Conservation (phyloP, 2,797 vertebrate species). For the Enteromius argenteus region DNA sequence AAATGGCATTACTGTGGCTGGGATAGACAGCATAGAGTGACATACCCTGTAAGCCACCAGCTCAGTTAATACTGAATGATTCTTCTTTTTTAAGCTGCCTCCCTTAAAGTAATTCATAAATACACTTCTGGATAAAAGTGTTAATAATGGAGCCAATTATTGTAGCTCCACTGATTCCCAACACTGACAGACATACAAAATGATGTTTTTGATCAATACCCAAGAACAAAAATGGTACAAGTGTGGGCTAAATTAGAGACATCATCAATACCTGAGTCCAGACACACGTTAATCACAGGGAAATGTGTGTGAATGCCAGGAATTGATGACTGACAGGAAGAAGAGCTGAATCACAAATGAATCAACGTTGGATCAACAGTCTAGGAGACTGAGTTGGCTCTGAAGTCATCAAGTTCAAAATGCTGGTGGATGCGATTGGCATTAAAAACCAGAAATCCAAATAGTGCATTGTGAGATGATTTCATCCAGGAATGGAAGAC, state of each 20-base stretch:
- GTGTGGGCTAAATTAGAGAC: slow-evolving; percentile 2
- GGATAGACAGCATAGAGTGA: slow-evolving; percentile 17
- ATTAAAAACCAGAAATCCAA: slow-evolving; percentile 18
- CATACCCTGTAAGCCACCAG: slow-evolving; percentile 30
- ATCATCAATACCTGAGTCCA: background rate
- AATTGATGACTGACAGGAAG: background rate
- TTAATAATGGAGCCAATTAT: background rate
- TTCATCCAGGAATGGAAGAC: slow-evolving; percentile 27
- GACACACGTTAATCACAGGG: background rate
- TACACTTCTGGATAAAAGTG: slow-evolving; percentile 17
- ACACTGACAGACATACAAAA: slow-evolving; percentile 24
- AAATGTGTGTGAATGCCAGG: slow-evolving; percentile 4
- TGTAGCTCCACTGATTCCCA: slow-evolving; percentile 22
- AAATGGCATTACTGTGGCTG: slow-evolving; percentile 17
- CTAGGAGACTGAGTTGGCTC: background rate
- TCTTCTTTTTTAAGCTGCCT: slow-evolving; percentile 42
- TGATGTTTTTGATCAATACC: background rate
- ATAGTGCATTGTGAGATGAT: slow-evolving; percentile 15
- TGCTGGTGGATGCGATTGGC: slow-evolving; percentile 14
- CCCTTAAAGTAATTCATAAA: slow-evolving; percentile 43
- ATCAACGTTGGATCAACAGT: slow-evolving; percentile 19
- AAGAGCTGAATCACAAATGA: slow-evolving; percentile 14
- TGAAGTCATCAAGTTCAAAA: slow-evolving; percentile 34
- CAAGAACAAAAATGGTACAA: background rate
- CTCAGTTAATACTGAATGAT: slow-evolving; percentile 22